These are phyloP conservation scores for Sebastes aleutianus DNA, from an alignment of 2,797 vertebrate genomes.

Conservation along the genomic window DNA sequence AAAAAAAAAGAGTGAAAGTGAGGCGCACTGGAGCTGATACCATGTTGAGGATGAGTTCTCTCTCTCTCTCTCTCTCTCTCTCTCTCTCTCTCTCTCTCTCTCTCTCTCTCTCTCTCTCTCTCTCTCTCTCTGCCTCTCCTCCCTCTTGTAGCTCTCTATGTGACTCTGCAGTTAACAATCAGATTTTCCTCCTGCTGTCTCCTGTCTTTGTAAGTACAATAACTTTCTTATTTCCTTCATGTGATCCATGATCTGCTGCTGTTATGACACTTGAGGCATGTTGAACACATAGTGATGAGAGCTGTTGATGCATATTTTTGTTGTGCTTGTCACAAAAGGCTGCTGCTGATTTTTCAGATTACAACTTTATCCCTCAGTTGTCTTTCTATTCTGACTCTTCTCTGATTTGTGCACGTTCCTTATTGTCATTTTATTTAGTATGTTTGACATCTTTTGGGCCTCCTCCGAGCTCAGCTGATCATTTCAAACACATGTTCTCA, in stretches of 20 bases:
- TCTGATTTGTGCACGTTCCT: neutral
- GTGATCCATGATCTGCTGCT: neutral
- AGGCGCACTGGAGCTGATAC: slow-evolving; percentile 86
- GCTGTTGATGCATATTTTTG: neutral
- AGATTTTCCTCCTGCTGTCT: slow-evolving; percentile 91
- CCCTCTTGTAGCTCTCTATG: slow-evolving; percentile 90
- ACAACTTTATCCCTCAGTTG: slow-evolving; percentile 33
- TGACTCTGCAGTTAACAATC: slow-evolving; percentile 95
- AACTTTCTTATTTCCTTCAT: slow-evolving; percentile 84
- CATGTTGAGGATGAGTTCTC: slow-evolving; percentile 87
- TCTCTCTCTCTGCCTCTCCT: slow-evolving; percentile 79
- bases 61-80: neutral
- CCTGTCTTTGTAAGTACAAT: slow-evolving; percentile 92
- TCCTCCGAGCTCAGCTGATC: slow-evolving; percentile 32
- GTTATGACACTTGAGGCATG: neutral
- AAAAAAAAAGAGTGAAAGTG: slow-evolving; percentile 83
- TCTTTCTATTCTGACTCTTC: neutral
- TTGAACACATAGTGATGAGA: neutral
- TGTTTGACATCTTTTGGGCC: slow-evolving; percentile 49
- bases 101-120: slow-evolving; percentile 73
- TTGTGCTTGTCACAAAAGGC: slow-evolving; percentile 20
- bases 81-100: slow-evolving; percentile 69
- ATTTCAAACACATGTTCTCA: slow-evolving; percentile 53
- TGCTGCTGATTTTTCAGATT: slow-evolving; percentile 35
- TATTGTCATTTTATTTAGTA: slow-evolving; percentile 15